Percentiles rank a stretch among this genome's conserved stretches.
Conservation (phyloP, 2,113 vertebrate species). For the Isurus oxyrinchus region DNA sequence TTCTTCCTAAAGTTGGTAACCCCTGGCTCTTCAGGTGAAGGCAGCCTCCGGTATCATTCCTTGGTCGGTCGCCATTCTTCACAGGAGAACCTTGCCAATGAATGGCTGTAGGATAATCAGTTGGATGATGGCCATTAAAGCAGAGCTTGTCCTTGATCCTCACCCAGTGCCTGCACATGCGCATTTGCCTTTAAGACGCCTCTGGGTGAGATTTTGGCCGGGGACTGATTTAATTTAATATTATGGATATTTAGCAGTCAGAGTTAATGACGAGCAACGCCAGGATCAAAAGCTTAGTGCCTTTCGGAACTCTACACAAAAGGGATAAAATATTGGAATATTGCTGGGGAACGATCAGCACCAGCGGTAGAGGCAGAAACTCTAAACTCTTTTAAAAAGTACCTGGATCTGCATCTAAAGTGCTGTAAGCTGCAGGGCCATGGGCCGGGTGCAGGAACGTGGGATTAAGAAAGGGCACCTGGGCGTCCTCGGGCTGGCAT, state of each 20-base stretch:
- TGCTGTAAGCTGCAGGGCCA: too few relatives aligned
- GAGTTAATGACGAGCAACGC: not conserved
- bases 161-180: too few relatives aligned
- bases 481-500: too few relatives aligned
- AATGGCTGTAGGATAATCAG: not conserved
- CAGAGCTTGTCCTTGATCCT: too few relatives aligned
- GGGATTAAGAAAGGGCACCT: too few relatives aligned
- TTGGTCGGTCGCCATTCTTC: not conserved
- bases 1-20: not conserved
- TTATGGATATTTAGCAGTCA: not conserved
- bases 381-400: too few relatives aligned
- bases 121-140: not conserved
- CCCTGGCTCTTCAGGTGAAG: not conserved
- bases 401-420: too few relatives aligned
- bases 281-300: not conserved
- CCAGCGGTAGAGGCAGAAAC: too few relatives aligned
- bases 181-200: too few relatives aligned
- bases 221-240: not conserved
- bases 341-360: too few relatives aligned
- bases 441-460: too few relatives aligned
- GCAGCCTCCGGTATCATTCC: not conserved
- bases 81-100: not conserved
- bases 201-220: too few relatives aligned
- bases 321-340: not conserved
- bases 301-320: not conserved